phyloP scores from a whole-genome alignment of 1,140 invertebrate species.

The Monochamus saltuarius region DNA sequence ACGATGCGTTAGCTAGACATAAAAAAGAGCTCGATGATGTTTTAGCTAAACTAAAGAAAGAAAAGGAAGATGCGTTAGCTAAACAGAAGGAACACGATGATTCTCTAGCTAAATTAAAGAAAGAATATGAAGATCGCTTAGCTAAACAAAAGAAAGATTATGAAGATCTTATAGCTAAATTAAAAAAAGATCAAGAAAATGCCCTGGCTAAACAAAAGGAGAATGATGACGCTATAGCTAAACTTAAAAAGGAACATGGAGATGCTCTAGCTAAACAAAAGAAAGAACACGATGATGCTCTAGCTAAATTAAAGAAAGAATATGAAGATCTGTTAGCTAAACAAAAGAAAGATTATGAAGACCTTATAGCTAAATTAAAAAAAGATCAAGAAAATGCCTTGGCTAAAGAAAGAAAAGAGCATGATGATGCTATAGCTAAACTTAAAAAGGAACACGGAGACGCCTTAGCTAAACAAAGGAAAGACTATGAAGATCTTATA shows the following conservation, averaged over 20 bases:
- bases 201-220: slow-evolving; percentile 3
- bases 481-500: slow-evolving; percentile 12
- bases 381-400: slow-evolving; percentile 23
- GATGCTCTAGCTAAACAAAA: slow-evolving; percentile 11
- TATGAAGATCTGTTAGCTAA: slow-evolving; percentile 14
- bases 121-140: slow-evolving; percentile 1
- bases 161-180: slow-evolving; percentile 13
- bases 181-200: slow-evolving; percentile 24
- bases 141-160: slow-evolving; percentile 12
- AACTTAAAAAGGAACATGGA: slow-evolving; percentile 15
- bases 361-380: slow-evolving; percentile 19
- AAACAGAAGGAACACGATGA: neutral
- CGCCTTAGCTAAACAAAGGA: slow-evolving; percentile 12
- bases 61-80: slow-evolving; percentile 18
- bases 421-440: too few species aligned
- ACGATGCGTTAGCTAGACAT: slow-evolving; percentile 13
- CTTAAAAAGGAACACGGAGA: slow-evolving; percentile 12
- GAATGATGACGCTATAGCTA: too few species aligned
- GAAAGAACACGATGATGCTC: slow-evolving; percentile 10
- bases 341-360: slow-evolving; percentile 17
- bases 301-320: slow-evolving; percentile 12
- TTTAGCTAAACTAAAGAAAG: slow-evolving; percentile 23
- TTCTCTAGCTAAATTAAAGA: neutral
- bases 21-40: slow-evolving; percentile 5
- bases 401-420: neutral